These are phyloP conservation scores for Aleadryas rufinucha DNA, from an alignment of 2,113 vertebrate genomes.

Conservation along the genomic window DNA sequence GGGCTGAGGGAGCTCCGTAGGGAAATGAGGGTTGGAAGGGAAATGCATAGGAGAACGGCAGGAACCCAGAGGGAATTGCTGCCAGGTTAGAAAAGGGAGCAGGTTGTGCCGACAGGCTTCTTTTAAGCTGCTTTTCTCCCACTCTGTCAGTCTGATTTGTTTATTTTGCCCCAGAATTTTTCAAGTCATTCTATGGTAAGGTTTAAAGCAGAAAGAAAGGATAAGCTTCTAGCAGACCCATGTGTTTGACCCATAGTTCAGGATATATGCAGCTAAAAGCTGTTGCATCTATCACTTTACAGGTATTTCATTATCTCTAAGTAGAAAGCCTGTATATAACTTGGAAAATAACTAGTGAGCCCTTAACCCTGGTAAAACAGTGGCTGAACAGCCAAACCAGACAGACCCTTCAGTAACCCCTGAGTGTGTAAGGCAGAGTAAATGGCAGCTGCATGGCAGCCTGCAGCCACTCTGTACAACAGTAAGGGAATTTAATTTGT, in stretches of 20 bases:
- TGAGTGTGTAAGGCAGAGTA: background rate
- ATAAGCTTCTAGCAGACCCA: background rate
- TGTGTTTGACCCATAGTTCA: background rate
- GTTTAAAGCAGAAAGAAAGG: background rate
- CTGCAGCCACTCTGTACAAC: background rate
- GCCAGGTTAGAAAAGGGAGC: constrained; percentile 56
- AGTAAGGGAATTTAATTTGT: background rate
- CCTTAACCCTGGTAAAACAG: background rate
- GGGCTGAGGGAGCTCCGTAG: constrained; percentile 37
- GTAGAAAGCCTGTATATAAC: background rate
- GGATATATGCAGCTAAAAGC: background rate
- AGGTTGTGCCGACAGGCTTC: constrained; percentile 37
- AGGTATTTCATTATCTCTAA: background rate
- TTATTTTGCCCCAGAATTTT: constrained; percentile 32
- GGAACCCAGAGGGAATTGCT: constrained; percentile 26
- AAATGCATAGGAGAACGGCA: constrained; percentile 29
- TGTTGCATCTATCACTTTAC: background rate
- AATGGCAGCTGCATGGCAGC: background rate
- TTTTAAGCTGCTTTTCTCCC: constrained; percentile 19
- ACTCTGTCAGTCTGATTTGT: constrained; percentile 25
- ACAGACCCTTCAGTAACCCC: background rate
- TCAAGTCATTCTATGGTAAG: background rate
- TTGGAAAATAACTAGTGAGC: background rate
- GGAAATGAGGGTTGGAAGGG: constrained; percentile 49
- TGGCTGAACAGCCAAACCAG: background rate